These are phyloP conservation scores for Pangasius sanitwongsei DNA, from an alignment of 2,797 vertebrate species.

Conservation along the genomic window DNA sequence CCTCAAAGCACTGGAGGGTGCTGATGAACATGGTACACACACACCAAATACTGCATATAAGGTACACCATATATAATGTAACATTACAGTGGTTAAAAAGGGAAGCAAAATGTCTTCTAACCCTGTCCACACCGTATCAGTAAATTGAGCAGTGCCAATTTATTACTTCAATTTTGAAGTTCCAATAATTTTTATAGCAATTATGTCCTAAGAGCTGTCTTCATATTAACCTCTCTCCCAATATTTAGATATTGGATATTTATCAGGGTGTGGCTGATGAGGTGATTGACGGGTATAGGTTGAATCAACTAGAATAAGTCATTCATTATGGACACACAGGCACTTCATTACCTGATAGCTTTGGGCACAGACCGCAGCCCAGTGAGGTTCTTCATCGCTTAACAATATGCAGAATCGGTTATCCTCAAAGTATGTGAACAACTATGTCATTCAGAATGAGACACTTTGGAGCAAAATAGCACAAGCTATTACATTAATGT, in stretches of 20 bases:
- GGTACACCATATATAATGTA: background rate
- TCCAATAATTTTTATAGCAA: background rate
- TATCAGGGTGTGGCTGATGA: background rate
- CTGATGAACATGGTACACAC: conserved; percentile 78
- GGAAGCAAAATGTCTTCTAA: background rate
- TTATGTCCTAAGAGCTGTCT: background rate
- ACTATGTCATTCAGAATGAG: background rate
- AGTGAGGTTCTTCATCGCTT: background rate
- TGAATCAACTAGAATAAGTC: background rate
- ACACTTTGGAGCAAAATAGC: background rate
- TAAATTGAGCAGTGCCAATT: background rate
- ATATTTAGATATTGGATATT: background rate
- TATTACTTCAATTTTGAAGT: background rate
- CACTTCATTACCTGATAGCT: background rate
- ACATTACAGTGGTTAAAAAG: background rate
- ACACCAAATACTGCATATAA: background rate
- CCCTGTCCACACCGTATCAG: background rate
- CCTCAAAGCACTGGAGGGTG: conserved; percentile 75
- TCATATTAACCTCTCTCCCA: background rate
- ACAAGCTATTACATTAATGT: background rate
- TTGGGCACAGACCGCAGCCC: background rate
- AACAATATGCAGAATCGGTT: background rate
- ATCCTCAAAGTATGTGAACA: background rate
- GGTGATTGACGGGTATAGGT: background rate
- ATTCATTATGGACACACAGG: background rate